phyloP scores from a whole-genome alignment of 2,113 vertebrate species.

The Phyllostomus discolor region DNA sequence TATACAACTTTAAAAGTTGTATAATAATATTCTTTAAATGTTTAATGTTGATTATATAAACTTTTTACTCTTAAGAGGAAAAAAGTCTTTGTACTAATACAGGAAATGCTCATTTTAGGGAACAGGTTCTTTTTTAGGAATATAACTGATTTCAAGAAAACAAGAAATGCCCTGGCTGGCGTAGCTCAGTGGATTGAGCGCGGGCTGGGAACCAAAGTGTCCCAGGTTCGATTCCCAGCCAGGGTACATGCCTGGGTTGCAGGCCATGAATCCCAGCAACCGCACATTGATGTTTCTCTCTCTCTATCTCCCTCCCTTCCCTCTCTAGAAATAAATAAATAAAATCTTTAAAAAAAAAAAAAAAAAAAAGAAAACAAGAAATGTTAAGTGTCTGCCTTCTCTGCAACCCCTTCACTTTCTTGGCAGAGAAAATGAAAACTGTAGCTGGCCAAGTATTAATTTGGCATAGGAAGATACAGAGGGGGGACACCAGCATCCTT shows the following conservation, averaged over 20 bases:
- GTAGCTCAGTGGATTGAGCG: no score
- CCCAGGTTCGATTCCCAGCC: no score
- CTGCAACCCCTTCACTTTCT: neutral
- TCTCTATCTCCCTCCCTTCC: no score
- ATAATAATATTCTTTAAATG: neutral
- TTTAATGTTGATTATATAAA: neutral
- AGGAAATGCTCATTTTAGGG: neutral
- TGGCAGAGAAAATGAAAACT: neutral
- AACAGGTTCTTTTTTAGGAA: neutral
- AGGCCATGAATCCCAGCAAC: no score
- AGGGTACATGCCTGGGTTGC: no score
- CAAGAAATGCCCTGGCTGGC: no score
- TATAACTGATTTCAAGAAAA: neutral
- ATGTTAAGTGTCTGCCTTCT: neutral
- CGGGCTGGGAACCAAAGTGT: no score
- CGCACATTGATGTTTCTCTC: no score
- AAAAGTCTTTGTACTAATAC: constrained; percentile 1
- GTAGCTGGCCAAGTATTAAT: neutral
- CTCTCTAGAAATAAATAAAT: no score
- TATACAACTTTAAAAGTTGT: neutral
- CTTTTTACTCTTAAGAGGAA: neutral
- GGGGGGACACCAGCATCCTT: neutral
- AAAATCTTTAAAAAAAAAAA: no score
- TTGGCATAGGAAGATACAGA: neutral
- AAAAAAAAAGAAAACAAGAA: neutral